Conservation (phyloP, 2,113 vertebrate species). For the Ranitomeya imitator region DNA sequence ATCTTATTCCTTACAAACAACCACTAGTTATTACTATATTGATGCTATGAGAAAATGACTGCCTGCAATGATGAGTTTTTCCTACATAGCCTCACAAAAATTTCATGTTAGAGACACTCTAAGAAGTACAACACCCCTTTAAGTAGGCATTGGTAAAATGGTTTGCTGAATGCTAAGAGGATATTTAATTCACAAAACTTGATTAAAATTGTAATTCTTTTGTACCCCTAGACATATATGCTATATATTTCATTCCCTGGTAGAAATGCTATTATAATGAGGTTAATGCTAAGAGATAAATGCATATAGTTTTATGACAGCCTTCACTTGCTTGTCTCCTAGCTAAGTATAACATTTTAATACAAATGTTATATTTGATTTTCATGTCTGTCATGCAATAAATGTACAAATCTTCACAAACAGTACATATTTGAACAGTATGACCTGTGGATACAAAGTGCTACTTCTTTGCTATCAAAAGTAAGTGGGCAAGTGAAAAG, state of each 20-base stretch:
- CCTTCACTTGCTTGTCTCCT: neutral
- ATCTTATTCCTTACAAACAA: too few species aligned
- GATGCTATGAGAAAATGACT: neutral
- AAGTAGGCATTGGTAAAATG: neutral
- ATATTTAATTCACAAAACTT: neutral
- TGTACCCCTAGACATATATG: neutral
- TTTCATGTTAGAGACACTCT: neutral
- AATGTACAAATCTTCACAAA: neutral
- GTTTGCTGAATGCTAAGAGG: neutral
- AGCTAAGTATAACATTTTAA: neutral
- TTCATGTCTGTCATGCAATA: constrained; percentile 8
- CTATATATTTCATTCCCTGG: neutral
- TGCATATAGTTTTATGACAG: constrained; percentile 21
- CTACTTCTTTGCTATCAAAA: neutral
- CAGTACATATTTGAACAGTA: neutral
- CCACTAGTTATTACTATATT: too few species aligned
- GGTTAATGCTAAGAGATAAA: neutral
- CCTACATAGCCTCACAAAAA: neutral
- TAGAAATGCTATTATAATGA: neutral
- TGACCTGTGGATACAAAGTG: neutral
- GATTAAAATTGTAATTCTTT: neutral
- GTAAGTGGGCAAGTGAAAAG: neutral
- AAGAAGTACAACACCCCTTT: neutral
- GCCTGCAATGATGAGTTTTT: neutral
- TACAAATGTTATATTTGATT: constrained; percentile 15